These are phyloP conservation scores for Solenopsis invicta DNA, from an alignment of 1,140 invertebrate species.

Conservation along the genomic window DNA sequence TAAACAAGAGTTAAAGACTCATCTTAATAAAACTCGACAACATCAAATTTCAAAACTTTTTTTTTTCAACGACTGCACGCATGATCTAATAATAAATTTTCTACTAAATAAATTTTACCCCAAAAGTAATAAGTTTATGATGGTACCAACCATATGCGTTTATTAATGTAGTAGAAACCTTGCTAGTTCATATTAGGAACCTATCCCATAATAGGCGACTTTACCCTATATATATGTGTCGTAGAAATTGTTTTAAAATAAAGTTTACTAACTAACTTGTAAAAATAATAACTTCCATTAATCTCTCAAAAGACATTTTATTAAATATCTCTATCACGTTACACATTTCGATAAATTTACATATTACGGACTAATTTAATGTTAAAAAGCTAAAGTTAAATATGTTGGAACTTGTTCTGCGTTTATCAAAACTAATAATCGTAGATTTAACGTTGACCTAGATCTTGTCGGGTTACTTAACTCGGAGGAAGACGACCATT, in stretches of 20 bases:
- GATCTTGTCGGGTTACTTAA: conserved; percentile 43
- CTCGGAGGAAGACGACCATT: conserved; percentile 56
- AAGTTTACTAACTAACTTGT: not conserved
- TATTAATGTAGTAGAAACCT: too few species aligned
- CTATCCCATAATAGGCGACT: too few species aligned
- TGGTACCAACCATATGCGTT: too few species aligned
- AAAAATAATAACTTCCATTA: not conserved
- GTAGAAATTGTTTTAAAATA: not conserved
- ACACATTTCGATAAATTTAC: not conserved
- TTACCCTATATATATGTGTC: too few species aligned
- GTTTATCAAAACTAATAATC: conserved; percentile 58
- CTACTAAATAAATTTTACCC: too few species aligned
- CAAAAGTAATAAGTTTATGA: too few species aligned
- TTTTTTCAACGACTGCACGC: too few species aligned
- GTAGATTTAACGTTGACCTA: conserved; percentile 57
- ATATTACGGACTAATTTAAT: not conserved
- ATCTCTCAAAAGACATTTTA: not conserved
- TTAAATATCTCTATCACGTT: not conserved
- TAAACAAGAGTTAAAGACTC: too few species aligned
- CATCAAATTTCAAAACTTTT: too few species aligned
- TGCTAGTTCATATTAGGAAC: too few species aligned
- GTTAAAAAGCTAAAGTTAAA: conserved; percentile 4
- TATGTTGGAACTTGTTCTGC: conserved; percentile 5
- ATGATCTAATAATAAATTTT: too few species aligned
- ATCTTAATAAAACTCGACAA: too few species aligned